Conservation (phyloP, 2,113 vertebrate species). For the Ellobius talpinus region DNA sequence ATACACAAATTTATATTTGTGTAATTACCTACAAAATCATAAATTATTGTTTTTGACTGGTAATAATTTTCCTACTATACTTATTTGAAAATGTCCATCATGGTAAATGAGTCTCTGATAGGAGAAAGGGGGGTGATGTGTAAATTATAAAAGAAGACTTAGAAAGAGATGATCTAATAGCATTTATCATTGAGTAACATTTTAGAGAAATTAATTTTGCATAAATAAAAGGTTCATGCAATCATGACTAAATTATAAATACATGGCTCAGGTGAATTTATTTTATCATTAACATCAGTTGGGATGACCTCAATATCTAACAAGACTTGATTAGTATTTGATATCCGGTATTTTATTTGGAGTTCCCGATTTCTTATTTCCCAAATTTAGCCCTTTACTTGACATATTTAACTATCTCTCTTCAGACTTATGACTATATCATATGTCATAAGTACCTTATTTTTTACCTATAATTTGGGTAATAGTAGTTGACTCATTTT, state of each 20-base stretch:
- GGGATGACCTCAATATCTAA: neutral
- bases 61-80: neutral
- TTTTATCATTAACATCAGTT: neutral
- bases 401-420: neutral
- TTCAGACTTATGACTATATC: neutral
- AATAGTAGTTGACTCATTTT: neutral
- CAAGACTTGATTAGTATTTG: neutral
- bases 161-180: neutral
- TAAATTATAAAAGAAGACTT: neutral
- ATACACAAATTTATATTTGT: neutral
- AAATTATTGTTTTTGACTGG: neutral
- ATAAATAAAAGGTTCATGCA: neutral
- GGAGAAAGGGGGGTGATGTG: neutral
- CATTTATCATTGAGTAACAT: neutral
- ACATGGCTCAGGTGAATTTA: neutral
- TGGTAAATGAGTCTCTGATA: neutral
- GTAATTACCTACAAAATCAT: neutral
- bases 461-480: neutral
- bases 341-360: neutral
- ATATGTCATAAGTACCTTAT: neutral
- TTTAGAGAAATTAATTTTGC: neutral
- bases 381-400: neutral
- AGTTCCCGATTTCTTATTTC: neutral
- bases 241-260: neutral
- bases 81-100: neutral